Base-by-base conservation (phyloP, 2,797 vertebrate species). In the Schizothorax lantsangensis region DNA sequence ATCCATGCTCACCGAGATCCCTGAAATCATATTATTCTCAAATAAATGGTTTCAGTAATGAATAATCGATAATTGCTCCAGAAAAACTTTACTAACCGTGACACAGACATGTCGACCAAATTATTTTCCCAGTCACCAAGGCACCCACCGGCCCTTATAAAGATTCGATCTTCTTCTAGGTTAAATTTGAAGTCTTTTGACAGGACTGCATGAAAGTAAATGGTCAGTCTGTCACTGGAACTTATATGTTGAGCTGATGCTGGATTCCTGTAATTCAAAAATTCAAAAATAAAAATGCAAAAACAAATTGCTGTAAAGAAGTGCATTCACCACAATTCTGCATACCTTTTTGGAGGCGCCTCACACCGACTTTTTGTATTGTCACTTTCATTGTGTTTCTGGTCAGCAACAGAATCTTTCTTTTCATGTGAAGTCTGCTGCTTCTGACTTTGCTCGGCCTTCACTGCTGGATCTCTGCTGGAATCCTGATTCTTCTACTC, bases 131-230 rank as follows among this genome's bases (percentile, higher is more conserved):
- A 96, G 0, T 3, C 23, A 0, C 92, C 90, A 66, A 94, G 85
- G n/a, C 0, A 0, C 0, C 0, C 0, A 9, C 88, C 94, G 0
- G 92, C 97, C 33, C 49, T 89, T 86, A 99, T 82, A 11, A 94
- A 95, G 0, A 99, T 88, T 0, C 0, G 86, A 66, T 98, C 94
- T 2, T 59, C 19, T 0, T 40, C 0, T 0, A 86, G 88, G 85
- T 95, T 43, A n/a, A 97, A 90, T 2, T 89, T 93, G 75, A 98
- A 98, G 84, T 99, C 83, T 1, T 95, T 96, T 0, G 98, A 98
- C 0, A 99, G 86, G 86, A 99, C 87, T 0, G 97, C 98, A 2
- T 99, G 97, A 91, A 99, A 99, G 89, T 95, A 97, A 6, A 99
- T 95, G 0, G 84, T 95, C 64, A 99, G 84, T 1, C 91, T 91